phyloP scores from a whole-genome alignment of 1,140 invertebrate genomes.

The Cheumatopsyche charites region DNA sequence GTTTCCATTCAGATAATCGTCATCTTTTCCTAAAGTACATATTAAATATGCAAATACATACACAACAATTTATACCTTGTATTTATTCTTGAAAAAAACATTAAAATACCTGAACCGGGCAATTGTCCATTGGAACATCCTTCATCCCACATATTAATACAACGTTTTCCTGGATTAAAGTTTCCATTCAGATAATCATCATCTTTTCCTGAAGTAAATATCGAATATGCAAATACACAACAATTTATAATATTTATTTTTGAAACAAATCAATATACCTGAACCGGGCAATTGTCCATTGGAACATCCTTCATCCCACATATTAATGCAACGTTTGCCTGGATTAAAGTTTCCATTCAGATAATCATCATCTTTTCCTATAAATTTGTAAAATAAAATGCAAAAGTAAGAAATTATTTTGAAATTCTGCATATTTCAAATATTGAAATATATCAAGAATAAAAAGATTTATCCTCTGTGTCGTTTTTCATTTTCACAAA shows the following conservation, averaged over 20 bases:
- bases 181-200: slow-evolving; percentile 52
- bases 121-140: slow-evolving; percentile 57
- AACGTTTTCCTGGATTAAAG: slow-evolving; percentile 51
- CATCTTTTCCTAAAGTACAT: slow-evolving; percentile 52
- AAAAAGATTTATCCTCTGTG: too few species aligned
- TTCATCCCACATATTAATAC: slow-evolving; percentile 58
- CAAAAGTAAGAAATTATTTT: too few species aligned
- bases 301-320: slow-evolving; percentile 58
- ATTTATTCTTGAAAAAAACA: background rate
- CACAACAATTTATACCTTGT: too few species aligned
- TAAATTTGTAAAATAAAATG: slow-evolving; percentile 24
- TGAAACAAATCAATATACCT: slow-evolving; percentile 49
- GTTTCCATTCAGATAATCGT: slow-evolving; percentile 52
- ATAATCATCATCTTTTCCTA: slow-evolving; percentile 54
- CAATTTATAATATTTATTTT: background rate
- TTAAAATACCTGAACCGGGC: slow-evolving; percentile 53
- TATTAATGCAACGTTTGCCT: slow-evolving; percentile 52
- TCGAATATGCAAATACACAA: background rate
- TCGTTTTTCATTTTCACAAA: too few species aligned
- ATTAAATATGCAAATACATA: slow-evolving; percentile 2
- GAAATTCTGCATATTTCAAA: too few species aligned
- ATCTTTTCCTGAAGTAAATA: slow-evolving; percentile 51
- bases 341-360: slow-evolving; percentile 54
- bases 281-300: slow-evolving; percentile 56
- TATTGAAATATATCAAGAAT: too few species aligned